Evolutionary conservation across 2,113 vertebrate species (phyloP).

Genomic region (Stigmatopora nigra): DNA sequence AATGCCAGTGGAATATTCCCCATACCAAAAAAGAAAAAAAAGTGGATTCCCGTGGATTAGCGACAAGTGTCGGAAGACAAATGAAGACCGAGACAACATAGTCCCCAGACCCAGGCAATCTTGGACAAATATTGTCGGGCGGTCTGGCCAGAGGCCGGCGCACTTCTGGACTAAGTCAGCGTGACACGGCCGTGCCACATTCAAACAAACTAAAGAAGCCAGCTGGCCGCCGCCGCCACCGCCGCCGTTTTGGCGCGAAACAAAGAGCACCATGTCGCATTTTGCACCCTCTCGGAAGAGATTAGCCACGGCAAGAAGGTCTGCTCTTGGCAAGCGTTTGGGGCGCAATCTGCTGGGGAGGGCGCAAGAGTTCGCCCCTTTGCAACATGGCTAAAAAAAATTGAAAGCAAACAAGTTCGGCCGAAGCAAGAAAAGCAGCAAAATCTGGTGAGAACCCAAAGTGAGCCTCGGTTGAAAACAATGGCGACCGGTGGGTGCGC

Average conservation of each 20-base stretch:
- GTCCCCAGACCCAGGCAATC: constrained; percentile 50
- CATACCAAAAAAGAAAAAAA: not conserved
- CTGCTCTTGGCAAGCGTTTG: too few species aligned
- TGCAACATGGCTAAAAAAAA: too few species aligned
- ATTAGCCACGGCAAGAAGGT: constrained; percentile 11
- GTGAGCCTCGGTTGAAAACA: too few species aligned
- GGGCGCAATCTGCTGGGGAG: constrained; percentile 11
- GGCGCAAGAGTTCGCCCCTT: too few species aligned
- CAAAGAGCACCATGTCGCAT: too few species aligned
- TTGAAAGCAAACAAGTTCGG: too few species aligned
- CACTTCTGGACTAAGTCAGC: constrained; percentile 55
- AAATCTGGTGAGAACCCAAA: too few species aligned
- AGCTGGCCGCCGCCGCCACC: constrained; percentile 7
- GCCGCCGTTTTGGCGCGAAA: not conserved
- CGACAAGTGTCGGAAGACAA: not conserved
- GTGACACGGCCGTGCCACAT: constrained; percentile 42
- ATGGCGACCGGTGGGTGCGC: constrained; percentile 24
- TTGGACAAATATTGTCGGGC: constrained; percentile 62
- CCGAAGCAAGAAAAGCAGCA: too few species aligned
- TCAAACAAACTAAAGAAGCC: constrained; percentile 20
- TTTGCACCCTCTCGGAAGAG: not conserved
- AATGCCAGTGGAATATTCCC: not conserved
- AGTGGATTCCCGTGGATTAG: not conserved
- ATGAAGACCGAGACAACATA: constrained; percentile 10
- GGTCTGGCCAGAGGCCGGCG: constrained; percentile 50